phyloP scores from a whole-genome alignment of 1,140 invertebrate species.

The Ericerus pela region DNA sequence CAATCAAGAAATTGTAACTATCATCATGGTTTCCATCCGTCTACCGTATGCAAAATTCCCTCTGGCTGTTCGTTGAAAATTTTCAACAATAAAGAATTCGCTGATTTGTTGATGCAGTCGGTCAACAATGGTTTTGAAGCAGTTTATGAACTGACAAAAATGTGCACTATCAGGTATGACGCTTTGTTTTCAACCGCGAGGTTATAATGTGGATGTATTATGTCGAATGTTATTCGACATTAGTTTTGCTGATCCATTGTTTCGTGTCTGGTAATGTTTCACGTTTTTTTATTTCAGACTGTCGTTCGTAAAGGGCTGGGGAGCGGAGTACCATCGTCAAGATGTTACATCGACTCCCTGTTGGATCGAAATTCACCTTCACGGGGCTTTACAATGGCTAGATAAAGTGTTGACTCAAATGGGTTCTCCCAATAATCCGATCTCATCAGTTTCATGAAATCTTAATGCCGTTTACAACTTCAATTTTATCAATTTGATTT shows the following conservation, averaged over 20 bases:
- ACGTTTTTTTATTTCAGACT: slow-evolving; percentile 54
- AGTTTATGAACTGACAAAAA: slow-evolving; percentile 92
- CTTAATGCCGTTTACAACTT: neutral
- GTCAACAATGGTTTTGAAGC: slow-evolving; percentile 89
- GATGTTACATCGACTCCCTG: slow-evolving; percentile 90
- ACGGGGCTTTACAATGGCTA: slow-evolving; percentile 79
- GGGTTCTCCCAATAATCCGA: slow-evolving; percentile 78
- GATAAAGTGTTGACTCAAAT: slow-evolving; percentile 85
- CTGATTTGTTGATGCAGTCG: slow-evolving; percentile 76
- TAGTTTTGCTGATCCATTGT: too few species aligned
- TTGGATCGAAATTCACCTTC: slow-evolving; percentile 85
- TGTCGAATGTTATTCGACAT: too few species aligned
- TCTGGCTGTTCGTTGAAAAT: slow-evolving; percentile 87
- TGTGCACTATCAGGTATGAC: slow-evolving; percentile 79
- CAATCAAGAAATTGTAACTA: slow-evolving; percentile 93
- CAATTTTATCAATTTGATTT: neutral
- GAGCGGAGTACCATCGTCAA: slow-evolving; percentile 89
- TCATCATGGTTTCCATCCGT: slow-evolving; percentile 86
- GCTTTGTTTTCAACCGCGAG: neutral
- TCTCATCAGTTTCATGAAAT: slow-evolving; percentile 75
- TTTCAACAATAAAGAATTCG: slow-evolving; percentile 94
- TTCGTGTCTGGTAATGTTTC: too few species aligned
- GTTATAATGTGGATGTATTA: too few species aligned
- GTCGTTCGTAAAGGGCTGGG: slow-evolving; percentile 97
- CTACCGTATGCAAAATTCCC: slow-evolving; percentile 91